A percentile compares a stretch with the other conserved stretches of the same genome.
Evolutionary conservation across 23 tunicate species (phyloP).

Genomic region (Halocynthia roretzi): DNA sequence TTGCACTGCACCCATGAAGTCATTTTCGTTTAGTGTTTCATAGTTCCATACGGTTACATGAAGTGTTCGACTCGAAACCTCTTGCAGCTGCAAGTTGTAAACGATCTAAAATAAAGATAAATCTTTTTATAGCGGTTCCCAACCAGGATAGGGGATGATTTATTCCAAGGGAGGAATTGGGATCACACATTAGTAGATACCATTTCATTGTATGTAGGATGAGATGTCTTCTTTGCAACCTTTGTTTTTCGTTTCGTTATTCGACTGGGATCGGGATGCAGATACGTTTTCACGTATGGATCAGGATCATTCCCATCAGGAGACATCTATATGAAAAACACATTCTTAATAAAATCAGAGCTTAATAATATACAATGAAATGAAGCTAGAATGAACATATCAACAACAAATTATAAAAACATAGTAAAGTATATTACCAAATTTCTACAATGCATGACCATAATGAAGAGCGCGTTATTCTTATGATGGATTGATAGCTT

Average conservation of each 20-base stretch:
- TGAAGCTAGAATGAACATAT: not conserved
- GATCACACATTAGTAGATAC: no score
- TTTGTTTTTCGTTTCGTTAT: conserved; percentile 87
- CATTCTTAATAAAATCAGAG: not conserved
- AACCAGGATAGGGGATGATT: no score
- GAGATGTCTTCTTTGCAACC: conserved; percentile 68
- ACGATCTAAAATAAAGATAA: conserved; percentile 41
- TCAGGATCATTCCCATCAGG: conserved; percentile 91
- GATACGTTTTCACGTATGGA: conserved; percentile 93
- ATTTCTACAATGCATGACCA: conserved; percentile 88
- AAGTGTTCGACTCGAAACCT: conserved; percentile 25
- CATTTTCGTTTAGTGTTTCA: conserved; percentile 76
- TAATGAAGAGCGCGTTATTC: conserved; percentile 80
- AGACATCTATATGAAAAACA: conserved; percentile 21
- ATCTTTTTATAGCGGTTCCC: no score
- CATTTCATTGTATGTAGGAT: conserved; percentile 97
- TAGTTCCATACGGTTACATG: conserved; percentile 70
- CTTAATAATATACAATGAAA: not conserved
- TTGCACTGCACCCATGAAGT: conserved; percentile 48
- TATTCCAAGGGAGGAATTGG: no score
- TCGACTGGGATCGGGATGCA: conserved; percentile 64
- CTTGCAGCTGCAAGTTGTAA: conserved; percentile 41
- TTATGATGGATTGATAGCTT: conserved; percentile 84
- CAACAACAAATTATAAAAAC: not conserved
- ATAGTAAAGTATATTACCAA: conserved; percentile 39